Conservation (phyloP, 1,140 invertebrate genomes). For the Brachionus rotundiformis region DNA sequence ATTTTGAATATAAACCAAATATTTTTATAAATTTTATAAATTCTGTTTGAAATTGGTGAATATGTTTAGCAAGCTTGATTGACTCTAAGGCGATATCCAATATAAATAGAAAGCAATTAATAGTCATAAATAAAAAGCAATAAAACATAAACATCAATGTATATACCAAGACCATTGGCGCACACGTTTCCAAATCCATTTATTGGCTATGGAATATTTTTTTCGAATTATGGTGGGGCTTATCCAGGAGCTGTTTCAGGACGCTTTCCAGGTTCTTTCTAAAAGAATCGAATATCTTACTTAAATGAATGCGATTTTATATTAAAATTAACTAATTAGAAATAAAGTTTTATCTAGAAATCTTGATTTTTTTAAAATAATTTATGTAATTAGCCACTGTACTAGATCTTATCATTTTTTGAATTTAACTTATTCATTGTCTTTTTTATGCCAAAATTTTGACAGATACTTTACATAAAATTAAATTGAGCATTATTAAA, state of each 20-base stretch:
- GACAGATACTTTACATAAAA: no score
- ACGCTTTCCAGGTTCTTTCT: conserved; percentile 39
- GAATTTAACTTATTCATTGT: no score
- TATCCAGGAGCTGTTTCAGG: neutral
- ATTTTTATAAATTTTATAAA: neutral
- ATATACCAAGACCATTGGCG: conserved; percentile 19
- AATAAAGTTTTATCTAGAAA: no score
- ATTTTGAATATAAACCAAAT: neutral
- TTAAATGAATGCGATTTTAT: no score
- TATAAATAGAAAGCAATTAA: neutral
- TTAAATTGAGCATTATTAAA: no score
- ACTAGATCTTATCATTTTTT: no score
- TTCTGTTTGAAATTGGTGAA: neutral
- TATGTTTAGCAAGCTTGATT: neutral
- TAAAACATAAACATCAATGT: neutral
- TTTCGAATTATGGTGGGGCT: neutral
- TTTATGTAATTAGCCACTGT: no score
- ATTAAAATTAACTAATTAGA: no score
- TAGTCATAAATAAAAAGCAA: neutral
- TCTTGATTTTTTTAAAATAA: no score
- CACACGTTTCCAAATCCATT: conserved; percentile 38
- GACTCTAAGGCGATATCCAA: neutral
- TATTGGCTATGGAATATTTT: conserved; percentile 35
- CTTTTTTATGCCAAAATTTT: no score
- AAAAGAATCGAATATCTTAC: conserved; percentile 27